phyloP scores from a whole-genome alignment of 2,888 invertebrate genomes.

The Empis stercorea region DNA sequence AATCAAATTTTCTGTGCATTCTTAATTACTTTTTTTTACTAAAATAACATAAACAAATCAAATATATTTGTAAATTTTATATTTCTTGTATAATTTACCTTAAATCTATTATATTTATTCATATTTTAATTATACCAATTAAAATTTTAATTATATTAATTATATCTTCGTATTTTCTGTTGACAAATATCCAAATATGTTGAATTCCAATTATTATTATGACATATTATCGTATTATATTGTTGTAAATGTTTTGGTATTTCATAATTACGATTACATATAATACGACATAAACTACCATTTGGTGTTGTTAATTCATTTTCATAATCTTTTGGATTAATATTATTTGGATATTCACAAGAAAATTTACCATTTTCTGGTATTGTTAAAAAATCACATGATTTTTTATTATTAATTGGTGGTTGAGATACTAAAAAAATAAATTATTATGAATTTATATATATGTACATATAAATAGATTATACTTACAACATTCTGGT shows the following conservation, averaged over 20 bases:
- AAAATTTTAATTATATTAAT: no score
- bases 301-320: slow-evolving; percentile 12
- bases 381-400: slow-evolving; percentile 12
- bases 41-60: no score
- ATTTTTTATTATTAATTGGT: neutral
- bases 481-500: slow-evolving; percentile 11
- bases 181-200: slow-evolving; percentile 13
- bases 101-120: no score
- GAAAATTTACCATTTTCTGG: slow-evolving; percentile 15
- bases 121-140: no score
- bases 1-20: no score
- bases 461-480: neutral
- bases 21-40: no score
- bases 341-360: slow-evolving; percentile 13
- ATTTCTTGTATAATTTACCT: no score
- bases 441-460: neutral
- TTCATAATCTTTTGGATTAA: slow-evolving; percentile 7
- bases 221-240: slow-evolving; percentile 10
- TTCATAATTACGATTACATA: slow-evolving; percentile 12
- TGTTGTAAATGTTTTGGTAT: slow-evolving; percentile 11
- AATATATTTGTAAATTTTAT: no score
- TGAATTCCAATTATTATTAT: slow-evolving; percentile 14
- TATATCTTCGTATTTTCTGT: slow-evolving; percentile 3
- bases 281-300: slow-evolving; percentile 14
- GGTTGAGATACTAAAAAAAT: neutral